Conservation (phyloP, 2,888 invertebrate species). For the Ectemnius cavifrons region DNA sequence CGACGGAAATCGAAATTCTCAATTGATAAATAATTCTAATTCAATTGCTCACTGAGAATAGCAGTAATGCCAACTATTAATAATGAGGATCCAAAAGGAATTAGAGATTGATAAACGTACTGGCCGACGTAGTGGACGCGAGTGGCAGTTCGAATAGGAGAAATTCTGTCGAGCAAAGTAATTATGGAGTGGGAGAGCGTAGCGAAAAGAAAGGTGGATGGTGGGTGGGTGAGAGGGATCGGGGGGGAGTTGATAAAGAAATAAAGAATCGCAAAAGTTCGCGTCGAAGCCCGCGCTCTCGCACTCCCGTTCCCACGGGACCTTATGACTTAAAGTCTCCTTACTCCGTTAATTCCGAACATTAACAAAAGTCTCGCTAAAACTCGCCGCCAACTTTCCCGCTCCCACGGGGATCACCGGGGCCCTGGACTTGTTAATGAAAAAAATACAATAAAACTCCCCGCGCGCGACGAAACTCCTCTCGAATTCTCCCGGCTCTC, state of each 20-base stretch:
- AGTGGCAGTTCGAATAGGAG: constrained; percentile 52
- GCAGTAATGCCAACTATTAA: too few species aligned
- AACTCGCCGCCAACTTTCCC: constrained; percentile 74
- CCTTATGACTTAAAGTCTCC: constrained; percentile 78
- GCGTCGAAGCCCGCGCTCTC: constrained; percentile 70
- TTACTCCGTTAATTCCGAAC: constrained; percentile 78
- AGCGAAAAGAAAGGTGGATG: constrained; percentile 58
- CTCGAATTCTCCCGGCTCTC: constrained; percentile 58
- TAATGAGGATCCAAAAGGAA: too few species aligned
- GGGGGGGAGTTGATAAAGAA: constrained; percentile 75
- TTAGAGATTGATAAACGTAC: too few species aligned
- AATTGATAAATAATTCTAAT: too few species aligned
- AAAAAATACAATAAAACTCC: constrained; percentile 77
- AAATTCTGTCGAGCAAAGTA: constrained; percentile 65
- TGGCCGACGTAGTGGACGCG: too few species aligned
- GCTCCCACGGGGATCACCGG: constrained; percentile 60
- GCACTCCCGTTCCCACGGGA: constrained; percentile 68
- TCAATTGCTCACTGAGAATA: too few species aligned
- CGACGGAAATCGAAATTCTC: too few species aligned
- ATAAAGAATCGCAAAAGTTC: constrained; percentile 77
- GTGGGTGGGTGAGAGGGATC: constrained; percentile 52
- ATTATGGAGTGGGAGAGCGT: constrained; percentile 61
- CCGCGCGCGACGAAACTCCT: constrained; percentile 55
- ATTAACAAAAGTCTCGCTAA: constrained; percentile 78
- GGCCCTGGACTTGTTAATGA: constrained; percentile 75